Evolutionary conservation across 2,888 invertebrate genomes (phyloP).

Genomic region (Sarcophaga variegata): DNA sequence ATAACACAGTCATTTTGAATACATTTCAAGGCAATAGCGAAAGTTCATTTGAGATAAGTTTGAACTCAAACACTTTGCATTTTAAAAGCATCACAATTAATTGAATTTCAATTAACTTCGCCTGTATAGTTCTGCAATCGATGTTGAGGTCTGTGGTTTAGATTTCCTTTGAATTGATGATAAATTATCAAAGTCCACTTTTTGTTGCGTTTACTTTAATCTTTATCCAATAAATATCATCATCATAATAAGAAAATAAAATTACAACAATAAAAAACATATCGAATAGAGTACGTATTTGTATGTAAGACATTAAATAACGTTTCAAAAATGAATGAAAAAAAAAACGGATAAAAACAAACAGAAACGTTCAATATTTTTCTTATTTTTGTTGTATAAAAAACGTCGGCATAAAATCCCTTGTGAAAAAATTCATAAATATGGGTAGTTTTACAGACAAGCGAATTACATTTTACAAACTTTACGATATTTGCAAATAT

Average conservation of each 20-base stretch:
- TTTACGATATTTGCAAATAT: background rate
- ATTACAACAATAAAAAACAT: background rate
- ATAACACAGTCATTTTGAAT: no score
- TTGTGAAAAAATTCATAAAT: slow-evolving; percentile 40
- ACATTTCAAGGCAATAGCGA: no score
- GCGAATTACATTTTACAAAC: no score
- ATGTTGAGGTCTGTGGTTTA: no score
- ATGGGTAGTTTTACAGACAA: slow-evolving; percentile 7
- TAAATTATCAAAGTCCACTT: background rate
- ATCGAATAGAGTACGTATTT: slow-evolving; percentile 1
- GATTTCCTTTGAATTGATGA: background rate
- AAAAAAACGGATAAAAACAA: background rate
- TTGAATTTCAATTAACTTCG: no score
- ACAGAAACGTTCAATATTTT: slow-evolving; percentile 9
- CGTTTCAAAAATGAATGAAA: slow-evolving; percentile 4
- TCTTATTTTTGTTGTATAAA: background rate
- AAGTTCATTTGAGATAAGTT: no score
- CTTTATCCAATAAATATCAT: background rate
- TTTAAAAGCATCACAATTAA: no score
- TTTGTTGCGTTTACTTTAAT: background rate
- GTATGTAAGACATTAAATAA: slow-evolving; percentile 20
- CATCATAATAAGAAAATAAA: background rate
- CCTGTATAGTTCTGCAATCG: no score
- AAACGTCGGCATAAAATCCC: slow-evolving; percentile 54
- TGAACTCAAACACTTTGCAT: no score